Evolutionary conservation across 2,888 invertebrate species (phyloP), one percentile per base, ranked within the genome.

Genomic region (Malachius bipustulatus): DNA sequence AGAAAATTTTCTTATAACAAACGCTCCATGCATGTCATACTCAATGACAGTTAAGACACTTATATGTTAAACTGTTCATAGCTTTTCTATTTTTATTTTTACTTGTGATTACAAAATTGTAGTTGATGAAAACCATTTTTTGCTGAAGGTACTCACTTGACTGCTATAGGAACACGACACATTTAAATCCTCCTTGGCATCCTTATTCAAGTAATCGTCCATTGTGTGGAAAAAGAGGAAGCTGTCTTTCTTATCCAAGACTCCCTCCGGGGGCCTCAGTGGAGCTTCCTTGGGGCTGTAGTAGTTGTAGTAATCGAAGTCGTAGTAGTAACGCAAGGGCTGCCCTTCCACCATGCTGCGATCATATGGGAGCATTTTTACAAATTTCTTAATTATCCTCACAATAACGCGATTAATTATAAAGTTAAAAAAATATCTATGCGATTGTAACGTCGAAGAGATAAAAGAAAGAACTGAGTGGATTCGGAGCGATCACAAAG

Each of bases 281-380:
- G 16, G 36, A 16, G 16, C 31, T 32, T 3, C 12, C 16, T 14
- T 40, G 34, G 24, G 40, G 41, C 16, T 38, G 33, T 16, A 38
- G 32, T n/a, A n/a, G n/a, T n/a, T n/a, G n/a, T n/a, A n/a, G n/a
- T n/a, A n/a, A n/a, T n/a, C n/a, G n/a, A n/a, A n/a, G n/a, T n/a
- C 39, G 32, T 45, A 46, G 45, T 52, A 54, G 43, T 62, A 61
- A 27, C 55, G 55, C 32, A 61, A 42, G n/a, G 60, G 60, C 40
- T 54, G 51, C 47, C 61, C 52, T 37, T 56, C 57, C 34, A 61
- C 50, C 55, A 60, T 55, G 41, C 60, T 59, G 44, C 54, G 53
- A 47, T 57, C 50, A 43, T 50, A 55, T 29, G 51, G 37, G 47
- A 52, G 47, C 57, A 59, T 59, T 38, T 16, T 36, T 28, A 32